phyloP scores from a whole-genome alignment of 2,888 invertebrate genomes.

The Fissipunctia ypsillon region DNA sequence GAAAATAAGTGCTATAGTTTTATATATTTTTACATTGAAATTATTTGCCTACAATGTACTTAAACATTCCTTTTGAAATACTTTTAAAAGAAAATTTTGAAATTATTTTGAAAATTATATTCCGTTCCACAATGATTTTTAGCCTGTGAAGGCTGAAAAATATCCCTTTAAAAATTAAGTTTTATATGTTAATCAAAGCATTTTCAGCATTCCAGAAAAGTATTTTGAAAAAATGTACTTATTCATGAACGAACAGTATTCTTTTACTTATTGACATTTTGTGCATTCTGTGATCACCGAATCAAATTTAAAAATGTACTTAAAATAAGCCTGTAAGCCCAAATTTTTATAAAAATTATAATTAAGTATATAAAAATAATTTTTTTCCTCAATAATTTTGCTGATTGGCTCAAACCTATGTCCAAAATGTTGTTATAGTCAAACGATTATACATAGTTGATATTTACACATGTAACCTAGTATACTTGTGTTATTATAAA shows the following conservation, averaged over 20 bases:
- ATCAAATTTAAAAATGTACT: conserved; percentile 56
- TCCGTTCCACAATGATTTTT: conserved; percentile 32
- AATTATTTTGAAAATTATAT: conserved; percentile 14
- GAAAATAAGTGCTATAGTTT: conserved; percentile 22
- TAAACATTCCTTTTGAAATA: conserved; percentile 47
- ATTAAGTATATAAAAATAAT: background rate
- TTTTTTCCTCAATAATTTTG: conserved; percentile 59
- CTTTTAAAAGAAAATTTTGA: too few species aligned
- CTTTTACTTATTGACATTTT: conserved; percentile 61
- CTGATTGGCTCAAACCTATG: conserved; percentile 76
- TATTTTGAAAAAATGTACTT: conserved; percentile 54
- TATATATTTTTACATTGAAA: conserved; percentile 21
- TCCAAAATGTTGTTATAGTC: conserved; percentile 74
- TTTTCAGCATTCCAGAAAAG: conserved; percentile 55
- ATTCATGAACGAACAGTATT: conserved; percentile 64
- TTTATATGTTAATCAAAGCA: conserved; percentile 14
- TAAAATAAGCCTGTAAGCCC: conserved; percentile 47
- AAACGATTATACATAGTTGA: conserved; percentile 70
- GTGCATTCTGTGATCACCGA: conserved; percentile 56
- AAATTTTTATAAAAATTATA: conserved; percentile 36
- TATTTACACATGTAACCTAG: conserved; percentile 80
- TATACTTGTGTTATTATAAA: conserved; percentile 86
- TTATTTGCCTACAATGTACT: conserved; percentile 40
- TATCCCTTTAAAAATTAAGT: conserved; percentile 28
- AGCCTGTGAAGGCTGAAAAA: conserved; percentile 40